These are phyloP conservation scores for Ectropis grisescens DNA, from an alignment of 1,140 invertebrate genomes.

Conservation along the genomic window DNA sequence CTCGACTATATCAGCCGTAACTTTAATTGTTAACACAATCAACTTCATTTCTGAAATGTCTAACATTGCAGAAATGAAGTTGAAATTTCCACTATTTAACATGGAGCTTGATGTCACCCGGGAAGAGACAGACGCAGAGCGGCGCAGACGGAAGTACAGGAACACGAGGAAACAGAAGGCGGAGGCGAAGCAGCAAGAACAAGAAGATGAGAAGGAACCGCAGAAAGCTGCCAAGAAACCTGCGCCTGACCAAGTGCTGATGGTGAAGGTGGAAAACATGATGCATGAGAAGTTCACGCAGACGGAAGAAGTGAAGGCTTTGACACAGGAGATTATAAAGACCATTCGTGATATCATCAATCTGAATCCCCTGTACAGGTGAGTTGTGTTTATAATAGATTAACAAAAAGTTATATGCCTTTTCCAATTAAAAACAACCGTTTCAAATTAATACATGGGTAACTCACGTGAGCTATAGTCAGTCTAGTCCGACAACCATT, in stretches of 20 bases:
- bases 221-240: slow-evolving; percentile 36
- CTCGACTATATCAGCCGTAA: no score
- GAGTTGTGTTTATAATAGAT: not conserved
- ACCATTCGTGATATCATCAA: slow-evolving; percentile 97
- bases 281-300: slow-evolving; percentile 90
- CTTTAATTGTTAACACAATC: no score
- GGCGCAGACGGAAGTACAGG: slow-evolving; percentile 67
- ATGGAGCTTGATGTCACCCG: slow-evolving; percentile 75
- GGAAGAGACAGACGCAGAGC: slow-evolving; percentile 70
- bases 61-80: slow-evolving; percentile 66
- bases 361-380: slow-evolving; percentile 93
- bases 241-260: slow-evolving; percentile 75
- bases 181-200: slow-evolving; percentile 14
- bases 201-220: slow-evolving; percentile 9
- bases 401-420: no score
- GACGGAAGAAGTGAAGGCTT: slow-evolving; percentile 96
- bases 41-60: slow-evolving; percentile 55
- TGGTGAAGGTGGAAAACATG: slow-evolving; percentile 97
- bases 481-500: no score
- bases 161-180: slow-evolving; percentile 39
- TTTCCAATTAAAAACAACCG: no score
- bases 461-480: no score
- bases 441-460: no score
- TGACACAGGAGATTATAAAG: slow-evolving; percentile 98
- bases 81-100: slow-evolving; percentile 76